Conservation (phyloP, 2,113 vertebrate species). For the Labeo catla region DNA sequence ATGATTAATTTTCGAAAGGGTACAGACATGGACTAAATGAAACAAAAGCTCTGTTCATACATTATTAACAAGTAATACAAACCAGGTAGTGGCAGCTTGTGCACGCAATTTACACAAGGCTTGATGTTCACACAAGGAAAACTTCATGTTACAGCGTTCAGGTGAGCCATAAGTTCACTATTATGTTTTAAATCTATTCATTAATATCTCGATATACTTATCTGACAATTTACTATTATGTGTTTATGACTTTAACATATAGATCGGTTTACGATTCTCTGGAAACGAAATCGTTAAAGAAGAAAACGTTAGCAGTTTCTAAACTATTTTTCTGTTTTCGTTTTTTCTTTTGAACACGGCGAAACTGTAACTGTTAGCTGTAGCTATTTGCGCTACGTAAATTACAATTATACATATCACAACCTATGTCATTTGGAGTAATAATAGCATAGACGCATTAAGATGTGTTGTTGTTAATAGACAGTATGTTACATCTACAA, state of each 20-base stretch:
- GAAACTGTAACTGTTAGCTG: neutral
- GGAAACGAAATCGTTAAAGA: neutral
- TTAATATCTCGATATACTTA: neutral
- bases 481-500: neutral
- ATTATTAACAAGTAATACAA: constrained; percentile 41
- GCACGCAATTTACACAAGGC: neutral
- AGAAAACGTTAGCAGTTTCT: too few relatives aligned
- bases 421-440: neutral
- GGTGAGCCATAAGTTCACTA: neutral
- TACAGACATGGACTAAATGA: neutral
- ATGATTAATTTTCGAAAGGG: too few relatives aligned
- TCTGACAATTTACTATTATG: neutral
- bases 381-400: neutral
- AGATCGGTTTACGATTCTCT: neutral
- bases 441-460: neutral
- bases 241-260: neutral
- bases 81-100: constrained; percentile 5
- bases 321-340: neutral
- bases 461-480: neutral
- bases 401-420: neutral
- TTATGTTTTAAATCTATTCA: neutral
- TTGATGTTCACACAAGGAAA: neutral
- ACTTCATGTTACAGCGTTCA: neutral
- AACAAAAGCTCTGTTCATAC: constrained; percentile 1
- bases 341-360: neutral